Conservation (phyloP, 2,113 vertebrate genomes). For the Emydura subglobosa region DNA sequence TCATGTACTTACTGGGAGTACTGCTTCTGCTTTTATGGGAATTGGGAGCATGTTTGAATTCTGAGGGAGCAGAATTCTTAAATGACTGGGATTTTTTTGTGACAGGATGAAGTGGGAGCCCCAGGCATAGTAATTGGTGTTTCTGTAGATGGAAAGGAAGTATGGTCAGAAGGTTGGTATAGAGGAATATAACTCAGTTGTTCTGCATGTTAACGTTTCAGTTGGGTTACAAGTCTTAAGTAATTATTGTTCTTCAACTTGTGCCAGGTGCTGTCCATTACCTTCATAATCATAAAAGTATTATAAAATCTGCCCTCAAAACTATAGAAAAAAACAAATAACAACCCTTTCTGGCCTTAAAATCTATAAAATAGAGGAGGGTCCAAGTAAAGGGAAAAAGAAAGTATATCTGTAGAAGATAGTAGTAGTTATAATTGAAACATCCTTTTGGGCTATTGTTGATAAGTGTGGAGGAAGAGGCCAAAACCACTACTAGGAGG, state of each 20-base stretch:
- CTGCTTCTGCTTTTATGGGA: neutral
- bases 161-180: conserved; percentile 93
- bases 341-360: neutral
- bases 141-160: conserved; percentile 90
- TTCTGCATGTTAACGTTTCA: neutral
- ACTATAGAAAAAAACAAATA: neutral
- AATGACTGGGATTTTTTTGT: neutral
- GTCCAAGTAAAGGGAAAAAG: neutral
- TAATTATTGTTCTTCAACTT: neutral
- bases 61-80: neutral
- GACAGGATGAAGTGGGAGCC: conserved; percentile 91
- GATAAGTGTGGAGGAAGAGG: neutral
- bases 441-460: neutral
- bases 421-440: neutral
- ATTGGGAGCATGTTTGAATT: neutral
- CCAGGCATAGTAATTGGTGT: conserved; percentile 94
- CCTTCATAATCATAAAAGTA: neutral
- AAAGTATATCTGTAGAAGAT: neutral
- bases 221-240: neutral
- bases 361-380: neutral
- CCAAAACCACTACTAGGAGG: neutral
- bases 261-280: neutral
- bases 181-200: fast-evolving
- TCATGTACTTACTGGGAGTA: neutral
- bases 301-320: neutral